A percentile compares a stretch with the other conserved stretches of the same genome.
Evolutionary conservation across 2,888 invertebrate genomes (phyloP).

Genomic region (Mythimna loreyi): DNA sequence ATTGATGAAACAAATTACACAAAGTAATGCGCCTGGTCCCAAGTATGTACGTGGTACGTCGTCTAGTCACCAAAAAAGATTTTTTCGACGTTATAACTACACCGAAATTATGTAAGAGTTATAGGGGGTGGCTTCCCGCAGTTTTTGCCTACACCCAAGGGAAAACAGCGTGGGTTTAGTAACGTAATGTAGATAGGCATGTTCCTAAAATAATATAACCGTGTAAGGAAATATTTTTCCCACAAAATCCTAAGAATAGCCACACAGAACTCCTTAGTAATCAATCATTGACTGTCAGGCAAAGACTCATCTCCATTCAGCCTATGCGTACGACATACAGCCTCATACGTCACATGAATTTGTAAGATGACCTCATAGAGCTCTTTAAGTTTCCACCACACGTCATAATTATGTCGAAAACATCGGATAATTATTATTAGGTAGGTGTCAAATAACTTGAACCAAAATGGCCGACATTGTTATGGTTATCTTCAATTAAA

Average conservation of each 20-base stretch:
- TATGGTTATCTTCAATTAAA: too few species aligned
- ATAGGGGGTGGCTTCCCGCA: too few species aligned
- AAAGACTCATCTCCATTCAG: slow-evolving; percentile 19
- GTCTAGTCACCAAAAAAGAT: too few species aligned
- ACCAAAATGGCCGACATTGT: too few species aligned
- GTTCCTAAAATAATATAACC: background rate
- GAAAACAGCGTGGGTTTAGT: background rate
- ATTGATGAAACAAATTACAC: too few species aligned
- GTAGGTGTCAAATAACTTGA: too few species aligned
- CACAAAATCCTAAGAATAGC: slow-evolving; percentile 3
- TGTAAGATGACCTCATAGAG: slow-evolving; percentile 33
- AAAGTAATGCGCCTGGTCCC: too few species aligned
- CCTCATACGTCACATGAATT: slow-evolving; percentile 33
- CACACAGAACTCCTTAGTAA: slow-evolving; percentile 1
- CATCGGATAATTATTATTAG: slow-evolving; percentile 10
- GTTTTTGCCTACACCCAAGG: background rate
- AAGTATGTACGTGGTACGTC: too few species aligned
- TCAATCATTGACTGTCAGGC: slow-evolving; percentile 28
- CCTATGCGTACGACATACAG: slow-evolving; percentile 6
- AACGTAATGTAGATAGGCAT: background rate
- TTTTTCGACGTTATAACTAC: too few species aligned
- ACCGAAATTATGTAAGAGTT: too few species aligned
- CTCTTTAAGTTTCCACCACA: slow-evolving; percentile 1
- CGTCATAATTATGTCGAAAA: background rate
- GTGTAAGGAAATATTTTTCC: background rate